Evolutionary conservation across 2,888 invertebrate genomes (phyloP), one percentile per base, ranked within the genome.

Genomic region (Amblyteles armatorius): DNA sequence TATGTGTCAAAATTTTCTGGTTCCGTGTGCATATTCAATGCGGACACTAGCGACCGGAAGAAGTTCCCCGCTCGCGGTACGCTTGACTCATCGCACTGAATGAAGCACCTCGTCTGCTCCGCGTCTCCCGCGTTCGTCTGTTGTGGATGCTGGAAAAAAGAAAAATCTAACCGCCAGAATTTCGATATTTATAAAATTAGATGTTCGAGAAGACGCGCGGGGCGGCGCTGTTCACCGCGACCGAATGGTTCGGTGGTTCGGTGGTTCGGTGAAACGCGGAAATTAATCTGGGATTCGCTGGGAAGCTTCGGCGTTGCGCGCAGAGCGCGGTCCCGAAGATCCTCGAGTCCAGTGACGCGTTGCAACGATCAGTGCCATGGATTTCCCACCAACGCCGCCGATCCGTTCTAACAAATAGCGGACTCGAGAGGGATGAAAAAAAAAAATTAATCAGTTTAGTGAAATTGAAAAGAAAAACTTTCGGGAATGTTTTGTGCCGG

Each of bases 151-250:
- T 40, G 2, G 40, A 48, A 48, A 16, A 48, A 16, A 44, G 0
- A 48, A 16, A 48, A 76, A 48, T 33, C 69, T 63, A n/a, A 16
- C 44, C 44, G 40, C 44, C 60, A 57, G 63, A 50, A 22, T 29
- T 48, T 26, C 44, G 57, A 72, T 81, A 77, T 80, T 76, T 72
- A 76, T 72, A 71, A 80, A 80, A 71, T 79, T 69, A 69, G 55
- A 79, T 65, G 78, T 57, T 73, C 48, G 48, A 60, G 74, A 33
- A 74, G 33, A 74, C 74, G 63, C 63, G 29, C 50, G 74, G 33
- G 63, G 63, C 63, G 48, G 13, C 44, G 48, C 60, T 63, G 13
- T 44, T n/a, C 60, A n/a, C 48, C 33, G 48, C 72, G 36, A 29
- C 16, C 73, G 19, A 72, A 77, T 68, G 80, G 65, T 60, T 52